These are phyloP conservation scores for Coracopsis vasa DNA, from an alignment of 2,113 vertebrate genomes.

Conservation along the genomic window DNA sequence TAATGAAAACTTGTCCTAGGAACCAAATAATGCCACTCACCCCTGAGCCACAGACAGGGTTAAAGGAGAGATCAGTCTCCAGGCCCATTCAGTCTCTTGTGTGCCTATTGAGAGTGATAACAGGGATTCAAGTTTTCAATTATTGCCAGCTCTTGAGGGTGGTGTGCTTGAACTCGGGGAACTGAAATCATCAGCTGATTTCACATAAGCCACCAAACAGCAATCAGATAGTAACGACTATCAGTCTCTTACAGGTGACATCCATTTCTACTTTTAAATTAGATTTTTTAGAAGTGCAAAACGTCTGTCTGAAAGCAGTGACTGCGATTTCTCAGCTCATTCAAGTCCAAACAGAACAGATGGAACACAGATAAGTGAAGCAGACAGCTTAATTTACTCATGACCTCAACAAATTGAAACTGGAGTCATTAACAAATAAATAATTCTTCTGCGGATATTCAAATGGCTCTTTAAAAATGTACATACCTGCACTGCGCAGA, in stretches of 20 bases:
- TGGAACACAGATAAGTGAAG: constrained; percentile 65
- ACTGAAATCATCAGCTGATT: constrained; percentile 4
- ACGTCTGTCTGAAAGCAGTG: neutral
- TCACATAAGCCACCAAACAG: neutral
- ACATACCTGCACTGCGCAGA: constrained; percentile 39
- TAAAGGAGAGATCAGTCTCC: neutral
- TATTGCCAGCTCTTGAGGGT: neutral
- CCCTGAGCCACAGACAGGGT: neutral
- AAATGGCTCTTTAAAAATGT: constrained; percentile 1
- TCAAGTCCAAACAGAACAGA: constrained; percentile 60
- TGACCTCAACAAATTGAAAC: constrained; percentile 48
- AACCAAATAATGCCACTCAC: neutral
- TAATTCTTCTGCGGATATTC: neutral
- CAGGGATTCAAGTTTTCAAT: neutral
- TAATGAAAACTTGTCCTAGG: neutral
- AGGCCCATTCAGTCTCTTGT: neutral
- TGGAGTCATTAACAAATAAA: constrained; percentile 21
- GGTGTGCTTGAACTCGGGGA: neutral
- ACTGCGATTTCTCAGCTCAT: neutral
- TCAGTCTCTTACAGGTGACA: neutral
- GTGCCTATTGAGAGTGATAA: neutral
- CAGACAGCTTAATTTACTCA: constrained; percentile 57
- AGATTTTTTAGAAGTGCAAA: constrained; percentile 8
- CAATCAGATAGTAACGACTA: neutral
- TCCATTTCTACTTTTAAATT: neutral